These are phyloP conservation scores for Cavia aperea DNA, from an alignment of 2,113 vertebrate genomes.

Conservation along the genomic window DNA sequence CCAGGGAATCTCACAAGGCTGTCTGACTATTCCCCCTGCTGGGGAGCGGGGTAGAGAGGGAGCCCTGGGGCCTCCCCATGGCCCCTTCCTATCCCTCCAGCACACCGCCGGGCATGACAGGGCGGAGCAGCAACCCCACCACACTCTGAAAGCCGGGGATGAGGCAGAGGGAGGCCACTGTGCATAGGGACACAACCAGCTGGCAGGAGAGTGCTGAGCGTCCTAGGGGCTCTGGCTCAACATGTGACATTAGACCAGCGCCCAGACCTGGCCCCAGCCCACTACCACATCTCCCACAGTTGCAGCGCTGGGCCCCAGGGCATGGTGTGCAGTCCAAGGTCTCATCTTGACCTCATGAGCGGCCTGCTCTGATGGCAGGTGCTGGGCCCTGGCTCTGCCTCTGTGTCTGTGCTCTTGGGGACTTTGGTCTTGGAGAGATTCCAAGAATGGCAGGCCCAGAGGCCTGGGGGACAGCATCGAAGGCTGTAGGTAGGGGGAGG, in stretches of 20 bases:
- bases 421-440: neutral
- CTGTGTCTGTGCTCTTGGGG: neutral
- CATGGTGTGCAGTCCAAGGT: neutral
- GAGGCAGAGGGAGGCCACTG: neutral
- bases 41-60: neutral
- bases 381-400: neutral
- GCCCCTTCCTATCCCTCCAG: too few species aligned
- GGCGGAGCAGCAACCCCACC: neutral
- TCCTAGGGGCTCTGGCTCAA: neutral
- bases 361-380: neutral
- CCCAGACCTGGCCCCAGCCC: neutral
- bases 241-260: neutral
- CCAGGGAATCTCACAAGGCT: neutral
- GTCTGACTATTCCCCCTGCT: too few species aligned
- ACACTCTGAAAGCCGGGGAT: neutral
- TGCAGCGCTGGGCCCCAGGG: neutral
- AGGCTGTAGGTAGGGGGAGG: neutral
- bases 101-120: rapidly evolving
- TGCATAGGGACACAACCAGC: too few species aligned
- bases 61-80: neutral
- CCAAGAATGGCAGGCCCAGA: neutral
- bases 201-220: neutral
- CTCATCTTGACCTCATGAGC: neutral
- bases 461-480: neutral
- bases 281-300: rapidly evolving